A percentile compares a stretch with the other conserved stretches of the same genome.
phyloP scores from a whole-genome alignment of 2,797 vertebrate genomes.

The Cyprinodon diabolis region DNA sequence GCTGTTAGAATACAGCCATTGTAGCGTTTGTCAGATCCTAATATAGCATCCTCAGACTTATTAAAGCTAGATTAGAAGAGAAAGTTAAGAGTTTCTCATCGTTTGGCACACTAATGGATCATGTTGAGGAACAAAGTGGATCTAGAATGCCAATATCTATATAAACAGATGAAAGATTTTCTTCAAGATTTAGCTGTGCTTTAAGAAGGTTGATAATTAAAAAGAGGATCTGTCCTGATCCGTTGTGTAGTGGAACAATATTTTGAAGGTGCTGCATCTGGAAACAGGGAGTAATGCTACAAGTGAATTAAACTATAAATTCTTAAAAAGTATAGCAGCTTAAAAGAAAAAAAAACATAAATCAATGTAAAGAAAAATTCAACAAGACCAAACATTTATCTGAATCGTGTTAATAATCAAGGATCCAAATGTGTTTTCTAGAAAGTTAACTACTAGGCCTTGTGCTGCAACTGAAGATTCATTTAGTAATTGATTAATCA shows the following conservation, averaged over 20 bases:
- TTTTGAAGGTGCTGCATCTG: slow-evolving; percentile 8
- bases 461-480: too few species aligned
- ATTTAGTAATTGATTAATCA: too few species aligned
- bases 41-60: slow-evolving; percentile 8
- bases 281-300: neutral
- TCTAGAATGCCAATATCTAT: neutral
- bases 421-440: neutral
- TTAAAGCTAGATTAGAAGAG: slow-evolving; percentile 6
- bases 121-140: slow-evolving; percentile 4
- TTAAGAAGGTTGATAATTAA: slow-evolving; percentile 19
- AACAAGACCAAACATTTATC: neutral
- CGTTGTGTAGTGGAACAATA: slow-evolving; percentile 7
- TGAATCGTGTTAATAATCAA: neutral
- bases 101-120: neutral
- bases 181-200: neutral
- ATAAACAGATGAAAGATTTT: slow-evolving; percentile 2
- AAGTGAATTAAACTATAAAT: neutral
- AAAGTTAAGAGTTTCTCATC: slow-evolving; percentile 19
- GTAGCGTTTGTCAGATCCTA: slow-evolving; percentile 11
- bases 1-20: neutral
- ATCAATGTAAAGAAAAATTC: neutral
- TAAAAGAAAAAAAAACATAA: neutral
- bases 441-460: neutral
- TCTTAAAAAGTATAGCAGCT: neutral
- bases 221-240: slow-evolving; percentile 5